A percentile compares a stretch with the other conserved stretches of the same genome.
These are phyloP conservation scores for Ptyas mucosa DNA, from an alignment of 2,113 vertebrate genomes.

Conservation along the genomic window DNA sequence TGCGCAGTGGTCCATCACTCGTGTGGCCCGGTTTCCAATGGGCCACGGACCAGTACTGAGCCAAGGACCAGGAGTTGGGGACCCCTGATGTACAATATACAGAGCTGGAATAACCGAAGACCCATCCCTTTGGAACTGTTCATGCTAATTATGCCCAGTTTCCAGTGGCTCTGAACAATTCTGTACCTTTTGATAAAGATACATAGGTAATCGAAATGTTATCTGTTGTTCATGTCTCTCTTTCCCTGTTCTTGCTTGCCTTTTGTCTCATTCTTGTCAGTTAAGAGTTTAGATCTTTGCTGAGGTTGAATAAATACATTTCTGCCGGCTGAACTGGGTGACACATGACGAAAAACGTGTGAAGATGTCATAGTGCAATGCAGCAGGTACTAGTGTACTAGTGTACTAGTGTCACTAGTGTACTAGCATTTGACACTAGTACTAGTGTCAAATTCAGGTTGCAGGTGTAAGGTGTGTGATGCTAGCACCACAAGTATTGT, in stretches of 20 bases:
- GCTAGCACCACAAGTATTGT: neutral
- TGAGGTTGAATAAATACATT: neutral
- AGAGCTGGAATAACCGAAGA: neutral
- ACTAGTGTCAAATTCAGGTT: neutral
- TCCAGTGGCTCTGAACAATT: neutral
- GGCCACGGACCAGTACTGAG: neutral
- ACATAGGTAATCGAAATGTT: neutral
- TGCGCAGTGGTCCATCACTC: neutral
- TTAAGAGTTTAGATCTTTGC: neutral
- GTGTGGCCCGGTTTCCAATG: neutral
- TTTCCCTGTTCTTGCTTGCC: neutral
- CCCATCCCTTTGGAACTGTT: neutral
- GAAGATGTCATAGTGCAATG: neutral
- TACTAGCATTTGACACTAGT: neutral
- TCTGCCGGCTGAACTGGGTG: neutral
- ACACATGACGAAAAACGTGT: neutral
- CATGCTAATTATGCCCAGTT: neutral
- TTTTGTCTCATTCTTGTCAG: neutral
- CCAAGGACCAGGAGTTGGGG: neutral
- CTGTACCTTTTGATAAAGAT: neutral
- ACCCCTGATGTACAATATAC: neutral
- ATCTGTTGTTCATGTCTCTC: neutral
- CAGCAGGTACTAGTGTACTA: neutral
- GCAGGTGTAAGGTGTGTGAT: neutral
- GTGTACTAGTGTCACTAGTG: neutral